Percentiles rank a stretch among this genome's conserved stretches.
phyloP scores from a whole-genome alignment of 2,888 invertebrate species.

The Marasmarcha lunaedactyla region DNA sequence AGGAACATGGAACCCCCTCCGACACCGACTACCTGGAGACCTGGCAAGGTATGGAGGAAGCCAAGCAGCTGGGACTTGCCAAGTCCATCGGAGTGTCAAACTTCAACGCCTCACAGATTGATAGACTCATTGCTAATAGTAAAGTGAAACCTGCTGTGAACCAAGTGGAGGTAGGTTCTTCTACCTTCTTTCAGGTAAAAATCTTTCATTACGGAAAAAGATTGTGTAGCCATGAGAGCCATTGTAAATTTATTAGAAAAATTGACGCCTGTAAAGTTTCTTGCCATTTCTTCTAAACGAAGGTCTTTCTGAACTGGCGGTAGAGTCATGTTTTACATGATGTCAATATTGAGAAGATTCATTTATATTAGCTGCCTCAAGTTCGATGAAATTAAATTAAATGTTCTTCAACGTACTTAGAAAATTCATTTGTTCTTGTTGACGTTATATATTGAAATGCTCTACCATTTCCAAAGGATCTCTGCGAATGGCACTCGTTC shows the following conservation, averaged over 20 bases:
- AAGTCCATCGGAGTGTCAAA: slow-evolving; percentile 83
- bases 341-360: background rate
- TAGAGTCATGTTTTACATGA: background rate
- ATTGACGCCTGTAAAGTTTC: too few species aligned
- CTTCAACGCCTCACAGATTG: slow-evolving; percentile 77
- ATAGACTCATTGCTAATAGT: slow-evolving; percentile 68
- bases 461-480: too few species aligned
- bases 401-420: too few species aligned
- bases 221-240: background rate
- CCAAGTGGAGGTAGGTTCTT: slow-evolving; percentile 54
- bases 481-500: too few species aligned
- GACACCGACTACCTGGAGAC: slow-evolving; percentile 75
- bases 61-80: slow-evolving; percentile 71
- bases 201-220: background rate
- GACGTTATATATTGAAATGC: too few species aligned
- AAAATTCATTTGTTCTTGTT: too few species aligned
- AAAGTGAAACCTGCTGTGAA: slow-evolving; percentile 70
- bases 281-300: too few species aligned
- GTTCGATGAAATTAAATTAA: too few species aligned
- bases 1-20: slow-evolving; percentile 30
- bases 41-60: slow-evolving; percentile 78
- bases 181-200: background rate
- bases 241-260: too few species aligned
- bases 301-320: too few species aligned
- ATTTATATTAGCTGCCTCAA: too few species aligned